Evolutionary conservation across 1,140 invertebrate genomes (phyloP).

Genomic region (Drosophila subobscura): DNA sequence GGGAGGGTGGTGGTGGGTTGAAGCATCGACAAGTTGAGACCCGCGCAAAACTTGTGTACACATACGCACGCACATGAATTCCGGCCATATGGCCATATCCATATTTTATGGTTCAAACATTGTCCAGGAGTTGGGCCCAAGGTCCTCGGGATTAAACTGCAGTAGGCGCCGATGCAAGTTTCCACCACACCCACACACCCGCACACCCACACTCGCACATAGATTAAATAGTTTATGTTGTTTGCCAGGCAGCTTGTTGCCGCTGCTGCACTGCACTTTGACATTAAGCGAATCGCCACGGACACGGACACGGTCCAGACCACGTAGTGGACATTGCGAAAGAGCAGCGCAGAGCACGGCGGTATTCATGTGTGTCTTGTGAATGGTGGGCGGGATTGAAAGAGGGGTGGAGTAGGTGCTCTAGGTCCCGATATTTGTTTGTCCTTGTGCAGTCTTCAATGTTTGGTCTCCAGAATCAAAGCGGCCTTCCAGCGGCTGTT

Average conservation of each 20-base stretch:
- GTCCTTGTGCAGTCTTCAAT: constrained; percentile 15
- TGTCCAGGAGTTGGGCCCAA: constrained; percentile 29
- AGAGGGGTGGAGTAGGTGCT: not conserved
- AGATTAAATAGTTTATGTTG: constrained; percentile 67
- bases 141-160: constrained; percentile 24
- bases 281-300: constrained; percentile 53
- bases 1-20: not conserved
- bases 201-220: constrained; percentile 26
- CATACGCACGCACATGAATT: not conserved
- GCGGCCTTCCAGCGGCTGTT: too few relatives aligned
- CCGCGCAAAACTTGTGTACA: not conserved
- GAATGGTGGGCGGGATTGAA: not conserved
- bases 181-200: not conserved
- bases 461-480: too few relatives aligned
- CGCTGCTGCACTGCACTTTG: constrained; percentile 48
- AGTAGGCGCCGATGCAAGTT: not conserved
- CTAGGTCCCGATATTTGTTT: constrained; percentile 57
- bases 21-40: constrained; percentile 43
- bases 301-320: constrained; percentile 33
- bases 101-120: constrained; percentile 66
- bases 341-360: constrained; percentile 8
- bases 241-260: constrained; percentile 47
- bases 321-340: constrained; percentile 11
- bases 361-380: constrained; percentile 47
- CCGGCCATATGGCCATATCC: constrained; percentile 33